Evolutionary conservation across 2,888 invertebrate genomes (phyloP).

Genomic region (Tubiluchus corallicola): DNA sequence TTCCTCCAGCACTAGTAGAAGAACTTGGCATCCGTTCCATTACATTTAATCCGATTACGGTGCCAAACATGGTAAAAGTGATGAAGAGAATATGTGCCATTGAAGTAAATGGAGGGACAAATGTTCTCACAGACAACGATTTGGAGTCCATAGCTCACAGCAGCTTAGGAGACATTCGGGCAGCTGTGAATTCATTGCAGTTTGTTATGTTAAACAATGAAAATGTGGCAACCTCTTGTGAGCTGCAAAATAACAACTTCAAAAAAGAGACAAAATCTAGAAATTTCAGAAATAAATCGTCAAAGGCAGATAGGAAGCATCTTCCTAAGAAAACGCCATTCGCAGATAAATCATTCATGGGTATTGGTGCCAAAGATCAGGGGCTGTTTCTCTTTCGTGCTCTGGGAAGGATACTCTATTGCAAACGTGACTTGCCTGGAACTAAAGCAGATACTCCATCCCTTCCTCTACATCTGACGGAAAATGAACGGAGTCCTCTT

Average conservation of each 20-base stretch:
- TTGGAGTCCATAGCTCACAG: not conserved
- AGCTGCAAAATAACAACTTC: no score
- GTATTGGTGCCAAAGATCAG: slow-evolving; percentile 15
- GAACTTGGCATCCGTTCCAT: not conserved
- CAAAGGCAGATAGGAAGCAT: no score
- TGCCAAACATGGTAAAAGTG: not conserved
- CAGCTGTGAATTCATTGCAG: not conserved
- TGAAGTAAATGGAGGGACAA: not conserved
- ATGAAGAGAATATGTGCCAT: not conserved
- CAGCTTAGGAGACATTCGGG: not conserved
- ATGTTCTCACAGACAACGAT: no score
- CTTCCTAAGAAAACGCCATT: no score
- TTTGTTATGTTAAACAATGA: no score
- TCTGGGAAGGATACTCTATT: not conserved
- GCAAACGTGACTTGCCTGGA: no score
- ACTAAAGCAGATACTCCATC: no score
- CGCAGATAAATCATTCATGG: no score
- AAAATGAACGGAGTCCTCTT: no score
- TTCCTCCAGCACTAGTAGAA: not conserved
- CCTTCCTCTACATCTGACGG: no score
- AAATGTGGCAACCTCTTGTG: no score
- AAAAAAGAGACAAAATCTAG: not conserved
- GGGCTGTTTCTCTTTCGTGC: slow-evolving; percentile 1
- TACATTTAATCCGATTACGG: not conserved
- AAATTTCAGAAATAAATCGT: no score